Percentiles rank a stretch among this genome's conserved stretches.
These are phyloP conservation scores for Stichodactyla mertensii DNA, from an alignment of 64 coral and sea anemone species.

Conservation along the genomic window DNA sequence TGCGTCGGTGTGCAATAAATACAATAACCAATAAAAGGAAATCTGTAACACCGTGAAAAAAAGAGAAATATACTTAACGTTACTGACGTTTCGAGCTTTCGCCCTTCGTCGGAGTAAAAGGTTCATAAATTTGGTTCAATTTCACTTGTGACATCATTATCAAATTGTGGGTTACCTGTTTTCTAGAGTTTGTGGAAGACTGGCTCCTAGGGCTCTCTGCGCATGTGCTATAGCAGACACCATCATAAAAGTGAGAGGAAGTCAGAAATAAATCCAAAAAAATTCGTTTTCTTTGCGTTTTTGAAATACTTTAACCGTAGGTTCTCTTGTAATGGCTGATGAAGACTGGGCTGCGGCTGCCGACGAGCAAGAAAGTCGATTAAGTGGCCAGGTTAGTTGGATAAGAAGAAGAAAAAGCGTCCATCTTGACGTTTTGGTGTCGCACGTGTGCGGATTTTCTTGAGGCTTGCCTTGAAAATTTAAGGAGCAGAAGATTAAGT, in stretches of 20 bases:
- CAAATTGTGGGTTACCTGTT: not conserved
- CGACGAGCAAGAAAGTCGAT: slow-evolving; percentile 48
- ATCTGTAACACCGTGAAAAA: too few relatives aligned
- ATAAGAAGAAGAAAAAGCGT: not conserved
- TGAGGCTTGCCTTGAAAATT: not conserved
- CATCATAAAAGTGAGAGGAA: not conserved
- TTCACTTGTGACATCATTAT: too few relatives aligned
- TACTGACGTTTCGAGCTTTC: too few relatives aligned
- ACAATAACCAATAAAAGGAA: too few relatives aligned
- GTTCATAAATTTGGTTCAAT: too few relatives aligned
- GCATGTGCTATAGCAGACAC: not conserved
- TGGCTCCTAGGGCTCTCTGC: not conserved
- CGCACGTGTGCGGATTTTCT: not conserved
- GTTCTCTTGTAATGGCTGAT: slow-evolving; percentile 18
- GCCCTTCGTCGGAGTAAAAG: too few relatives aligned
- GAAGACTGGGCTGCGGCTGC: slow-evolving; percentile 73
- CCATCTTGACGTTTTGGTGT: not conserved
- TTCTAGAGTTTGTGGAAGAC: not conserved
- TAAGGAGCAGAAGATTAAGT: not conserved
- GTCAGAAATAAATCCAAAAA: not conserved
- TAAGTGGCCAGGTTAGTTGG: slow-evolving; percentile 28
- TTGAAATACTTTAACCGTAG: not conserved
- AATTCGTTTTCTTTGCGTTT: not conserved
- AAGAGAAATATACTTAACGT: too few relatives aligned
- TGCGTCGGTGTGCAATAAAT: too few relatives aligned